Conservation (phyloP, 2,797 vertebrate species). For the Salmo trutta region DNA sequence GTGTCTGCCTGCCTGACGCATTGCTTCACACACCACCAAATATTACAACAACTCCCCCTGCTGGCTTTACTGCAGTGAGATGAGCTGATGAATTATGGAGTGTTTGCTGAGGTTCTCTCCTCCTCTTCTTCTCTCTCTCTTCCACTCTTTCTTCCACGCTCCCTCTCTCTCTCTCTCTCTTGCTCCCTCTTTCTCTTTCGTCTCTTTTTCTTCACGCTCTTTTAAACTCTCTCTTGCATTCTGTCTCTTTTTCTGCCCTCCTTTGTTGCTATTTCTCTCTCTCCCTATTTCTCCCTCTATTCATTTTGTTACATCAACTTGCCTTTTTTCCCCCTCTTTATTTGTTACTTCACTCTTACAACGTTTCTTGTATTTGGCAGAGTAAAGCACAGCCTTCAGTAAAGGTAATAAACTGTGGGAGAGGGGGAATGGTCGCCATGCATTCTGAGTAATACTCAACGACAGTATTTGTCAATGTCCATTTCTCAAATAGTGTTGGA, state of each 20-base stretch:
- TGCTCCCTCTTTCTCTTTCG: neutral
- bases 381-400: neutral
- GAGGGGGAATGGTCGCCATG: neutral
- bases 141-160: neutral
- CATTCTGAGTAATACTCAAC: neutral
- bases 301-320: neutral
- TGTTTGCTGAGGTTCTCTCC: neutral
- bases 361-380: neutral
- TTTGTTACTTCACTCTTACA: constrained; percentile 2
- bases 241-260: neutral
- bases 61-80: constrained; percentile 76
- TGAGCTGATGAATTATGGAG: constrained; percentile 70
- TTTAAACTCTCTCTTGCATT: neutral
- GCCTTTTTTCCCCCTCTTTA: neutral
- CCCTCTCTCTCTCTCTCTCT: neutral
- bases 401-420: neutral
- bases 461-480: neutral
- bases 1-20: constrained; percentile 1
- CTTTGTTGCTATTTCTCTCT: neutral
- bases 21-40: constrained; percentile 56
- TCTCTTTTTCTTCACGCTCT: neutral
- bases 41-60: constrained; percentile 88
- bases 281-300: neutral
- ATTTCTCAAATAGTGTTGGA: neutral
- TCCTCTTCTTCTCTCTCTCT: neutral